These are phyloP conservation scores for Lasioglossum pauxillum DNA, from an alignment of 2,888 invertebrate genomes.

Conservation along the genomic window DNA sequence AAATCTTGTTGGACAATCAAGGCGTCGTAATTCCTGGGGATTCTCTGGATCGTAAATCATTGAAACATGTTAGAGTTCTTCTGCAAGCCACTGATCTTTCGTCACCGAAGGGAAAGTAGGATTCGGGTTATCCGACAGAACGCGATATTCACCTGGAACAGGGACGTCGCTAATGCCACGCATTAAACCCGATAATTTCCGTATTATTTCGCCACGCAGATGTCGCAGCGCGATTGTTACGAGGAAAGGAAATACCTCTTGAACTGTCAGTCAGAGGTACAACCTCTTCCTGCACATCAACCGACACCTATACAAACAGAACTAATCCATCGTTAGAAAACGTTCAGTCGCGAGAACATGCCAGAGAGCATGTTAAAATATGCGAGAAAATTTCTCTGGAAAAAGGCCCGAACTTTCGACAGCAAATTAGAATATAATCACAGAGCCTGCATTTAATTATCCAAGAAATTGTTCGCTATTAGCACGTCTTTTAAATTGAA, in stretches of 20 bases:
- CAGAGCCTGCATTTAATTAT: neutral
- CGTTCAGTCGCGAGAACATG: neutral
- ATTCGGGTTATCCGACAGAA: slow-evolving; percentile 12
- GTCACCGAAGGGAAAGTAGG: slow-evolving; percentile 14
- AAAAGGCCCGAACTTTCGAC: neutral
- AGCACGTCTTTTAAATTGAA: neutral
- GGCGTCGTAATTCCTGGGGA: neutral
- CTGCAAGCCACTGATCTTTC: neutral
- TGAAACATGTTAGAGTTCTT: neutral
- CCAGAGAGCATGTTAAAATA: neutral
- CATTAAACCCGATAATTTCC: slow-evolving; percentile 26
- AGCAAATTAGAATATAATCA: neutral
- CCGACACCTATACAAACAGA: neutral
- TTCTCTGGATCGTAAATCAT: neutral
- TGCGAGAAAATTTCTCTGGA: neutral
- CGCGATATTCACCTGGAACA: slow-evolving; percentile 11
- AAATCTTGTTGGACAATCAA: neutral
- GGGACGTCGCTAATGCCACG: slow-evolving; percentile 15
- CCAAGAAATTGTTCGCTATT: neutral
- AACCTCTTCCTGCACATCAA: neutral
- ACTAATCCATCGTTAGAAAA: neutral
- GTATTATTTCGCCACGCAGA: slow-evolving; percentile 21
- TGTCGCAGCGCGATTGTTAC: slow-evolving; percentile 12
- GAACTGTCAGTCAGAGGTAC: slow-evolving; percentile 14
- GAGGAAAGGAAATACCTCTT: slow-evolving; percentile 28